These are phyloP conservation scores for Tortrix viridana DNA, from an alignment of 2,888 invertebrate genomes.

Conservation along the genomic window DNA sequence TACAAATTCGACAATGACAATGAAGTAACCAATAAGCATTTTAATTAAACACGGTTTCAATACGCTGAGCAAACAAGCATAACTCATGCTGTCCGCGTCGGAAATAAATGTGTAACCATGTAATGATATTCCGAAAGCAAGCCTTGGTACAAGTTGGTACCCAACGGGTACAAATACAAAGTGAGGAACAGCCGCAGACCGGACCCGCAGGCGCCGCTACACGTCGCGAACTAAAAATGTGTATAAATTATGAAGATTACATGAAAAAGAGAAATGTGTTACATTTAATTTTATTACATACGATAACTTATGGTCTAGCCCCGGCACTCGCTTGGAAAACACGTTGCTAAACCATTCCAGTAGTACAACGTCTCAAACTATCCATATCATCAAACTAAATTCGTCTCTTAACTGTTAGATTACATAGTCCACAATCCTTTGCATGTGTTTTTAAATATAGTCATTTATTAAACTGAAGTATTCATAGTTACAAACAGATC, in stretches of 20 bases:
- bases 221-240: conserved; percentile 80
- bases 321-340: conserved; percentile 77
- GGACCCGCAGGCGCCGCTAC: conserved; percentile 69
- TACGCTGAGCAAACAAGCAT: conserved; percentile 50
- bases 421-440: conserved; percentile 44
- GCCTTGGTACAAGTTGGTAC: conserved; percentile 40
- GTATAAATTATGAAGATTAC: conserved; percentile 83
- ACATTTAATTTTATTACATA: conserved; percentile 84
- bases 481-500: conserved; percentile 79
- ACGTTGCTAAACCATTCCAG: conserved; percentile 54
- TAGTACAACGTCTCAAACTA: conserved; percentile 45
- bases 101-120: conserved; percentile 55
- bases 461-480: conserved; percentile 50
- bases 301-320: conserved; percentile 81
- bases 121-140: conserved; percentile 57
- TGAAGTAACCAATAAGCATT: conserved; percentile 38
- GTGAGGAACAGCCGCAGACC: conserved; percentile 46
- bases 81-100: conserved; percentile 50
- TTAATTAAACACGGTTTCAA: conserved; percentile 41
- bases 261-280: conserved; percentile 84
- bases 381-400: conserved; percentile 23
- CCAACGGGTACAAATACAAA: conserved; percentile 50
- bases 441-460: conserved; percentile 45
- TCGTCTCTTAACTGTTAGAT: conserved; percentile 20
- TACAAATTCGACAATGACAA: conserved; percentile 36